These are phyloP conservation scores for Griposia aprilina DNA, from an alignment of 2,888 invertebrate genomes.

Conservation along the genomic window DNA sequence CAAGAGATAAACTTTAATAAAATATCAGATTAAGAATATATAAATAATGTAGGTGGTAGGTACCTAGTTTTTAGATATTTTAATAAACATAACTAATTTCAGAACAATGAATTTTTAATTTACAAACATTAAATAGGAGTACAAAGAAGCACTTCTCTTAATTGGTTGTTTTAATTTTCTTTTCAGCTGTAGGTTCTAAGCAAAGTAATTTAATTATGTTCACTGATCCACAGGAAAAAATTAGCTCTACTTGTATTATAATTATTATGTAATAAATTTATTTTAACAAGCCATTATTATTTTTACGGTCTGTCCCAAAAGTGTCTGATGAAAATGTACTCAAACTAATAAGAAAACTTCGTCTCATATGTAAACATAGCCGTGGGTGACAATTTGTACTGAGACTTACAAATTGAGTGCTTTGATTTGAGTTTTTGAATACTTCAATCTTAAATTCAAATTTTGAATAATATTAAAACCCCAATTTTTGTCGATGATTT, in stretches of 20 bases:
- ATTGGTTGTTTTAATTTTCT: slow-evolving; percentile 27
- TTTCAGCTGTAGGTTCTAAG: background rate
- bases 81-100: background rate
- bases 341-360: background rate
- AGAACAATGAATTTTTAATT: slow-evolving; percentile 21
- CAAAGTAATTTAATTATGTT: slow-evolving; percentile 6
- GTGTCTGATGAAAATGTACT: background rate
- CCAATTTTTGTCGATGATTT: too few relatives aligned
- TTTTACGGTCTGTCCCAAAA: background rate
- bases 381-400: background rate
- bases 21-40: too few relatives aligned
- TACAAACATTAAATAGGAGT: background rate
- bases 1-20: too few relatives aligned
- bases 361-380: background rate
- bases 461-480: too few relatives aligned
- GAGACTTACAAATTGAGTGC: background rate
- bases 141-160: slow-evolving; percentile 6
- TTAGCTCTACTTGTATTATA: background rate
- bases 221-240: background rate
- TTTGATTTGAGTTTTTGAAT: background rate
- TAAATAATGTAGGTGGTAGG: too few relatives aligned
- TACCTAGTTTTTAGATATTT: background rate
- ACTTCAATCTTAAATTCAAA: too few relatives aligned
- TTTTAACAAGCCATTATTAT: background rate
- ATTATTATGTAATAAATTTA: background rate